Percentiles rank a stretch among this genome's conserved stretches.
These are phyloP conservation scores for Sinotaia quadrata DNA, from an alignment of 2,888 invertebrate species.

Conservation along the genomic window DNA sequence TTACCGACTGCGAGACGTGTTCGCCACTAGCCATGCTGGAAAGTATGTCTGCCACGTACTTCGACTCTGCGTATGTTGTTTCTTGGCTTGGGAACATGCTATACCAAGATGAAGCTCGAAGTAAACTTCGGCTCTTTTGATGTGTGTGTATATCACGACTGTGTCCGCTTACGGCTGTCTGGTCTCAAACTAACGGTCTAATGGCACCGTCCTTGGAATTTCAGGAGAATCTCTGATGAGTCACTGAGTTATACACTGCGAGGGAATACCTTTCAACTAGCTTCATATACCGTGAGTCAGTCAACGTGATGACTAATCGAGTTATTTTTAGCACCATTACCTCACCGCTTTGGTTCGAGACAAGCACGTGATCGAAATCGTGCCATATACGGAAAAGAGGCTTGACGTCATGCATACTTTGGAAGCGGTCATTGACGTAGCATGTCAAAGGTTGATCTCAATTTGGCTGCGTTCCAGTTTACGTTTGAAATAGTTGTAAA, in stretches of 20 bases:
- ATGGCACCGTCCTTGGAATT: constrained; percentile 25
- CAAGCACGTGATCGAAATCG: constrained; percentile 36
- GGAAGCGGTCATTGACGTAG: constrained; percentile 19
- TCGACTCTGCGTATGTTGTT: constrained; percentile 57
- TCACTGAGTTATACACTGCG: constrained; percentile 45
- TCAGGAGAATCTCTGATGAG: constrained; percentile 46
- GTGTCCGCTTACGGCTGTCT: not conserved
- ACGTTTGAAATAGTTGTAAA: too few species aligned
- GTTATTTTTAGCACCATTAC: constrained; percentile 48
- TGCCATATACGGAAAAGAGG: constrained; percentile 37
- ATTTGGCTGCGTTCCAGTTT: constrained; percentile 23
- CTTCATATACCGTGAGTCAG: constrained; percentile 49
- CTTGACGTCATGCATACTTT: constrained; percentile 36
- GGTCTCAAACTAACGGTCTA: not conserved
- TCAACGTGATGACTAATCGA: constrained; percentile 45
- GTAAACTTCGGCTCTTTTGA: constrained; percentile 6
- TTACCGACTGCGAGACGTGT: constrained; percentile 35
- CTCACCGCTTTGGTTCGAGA: constrained; percentile 31
- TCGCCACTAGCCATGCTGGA: constrained; percentile 69
- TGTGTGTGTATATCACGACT: constrained; percentile 10
- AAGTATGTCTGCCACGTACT: constrained; percentile 71
- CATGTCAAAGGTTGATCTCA: constrained; percentile 9
- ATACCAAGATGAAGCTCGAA: constrained; percentile 13
- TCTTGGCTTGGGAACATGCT: constrained; percentile 26
- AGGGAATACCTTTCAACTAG: constrained; percentile 50